Evolutionary conservation across 2,888 invertebrate genomes (phyloP).

Genomic region (Amiota mariae): DNA sequence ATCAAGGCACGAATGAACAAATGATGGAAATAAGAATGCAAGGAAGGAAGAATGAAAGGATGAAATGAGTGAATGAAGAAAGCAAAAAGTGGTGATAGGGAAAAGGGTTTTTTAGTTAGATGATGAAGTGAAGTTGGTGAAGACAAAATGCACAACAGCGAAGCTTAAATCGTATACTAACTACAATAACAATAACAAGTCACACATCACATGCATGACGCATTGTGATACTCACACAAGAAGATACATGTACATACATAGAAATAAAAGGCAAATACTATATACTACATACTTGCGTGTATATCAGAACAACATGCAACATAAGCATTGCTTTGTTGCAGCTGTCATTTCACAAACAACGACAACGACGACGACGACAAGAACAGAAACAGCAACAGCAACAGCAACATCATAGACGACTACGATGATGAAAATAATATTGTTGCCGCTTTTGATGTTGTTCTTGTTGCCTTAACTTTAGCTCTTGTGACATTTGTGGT

Average conservation of each 20-base stretch:
- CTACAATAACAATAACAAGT: no score
- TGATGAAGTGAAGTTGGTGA: neutral
- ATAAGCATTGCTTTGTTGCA: conserved; percentile 47
- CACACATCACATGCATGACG: no score
- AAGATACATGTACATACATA: neutral
- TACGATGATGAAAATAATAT: neutral
- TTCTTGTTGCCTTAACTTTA: conserved; percentile 8
- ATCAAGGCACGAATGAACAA: conserved; percentile 8
- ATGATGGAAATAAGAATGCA: neutral
- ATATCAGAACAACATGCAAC: conserved; percentile 19
- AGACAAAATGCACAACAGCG: conserved; percentile 15
- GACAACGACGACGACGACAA: conserved; percentile 25
- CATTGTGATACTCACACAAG: neutral
- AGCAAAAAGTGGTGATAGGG: neutral
- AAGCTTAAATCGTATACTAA: neutral
- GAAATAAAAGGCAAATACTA: conserved; percentile 34
- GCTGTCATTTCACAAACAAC: conserved; percentile 46
- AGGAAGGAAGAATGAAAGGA: neutral
- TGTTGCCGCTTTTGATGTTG: conserved; percentile 23
- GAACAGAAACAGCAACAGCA: conserved; percentile 21
- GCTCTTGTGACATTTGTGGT: conserved; percentile 53
- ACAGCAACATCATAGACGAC: conserved; percentile 21
- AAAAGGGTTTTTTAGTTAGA: neutral
- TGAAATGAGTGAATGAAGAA: neutral
- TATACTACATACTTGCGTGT: conserved; percentile 31